Evolutionary conservation across 1,140 invertebrate species (phyloP).

Genomic region (Lepidurus apus): DNA sequence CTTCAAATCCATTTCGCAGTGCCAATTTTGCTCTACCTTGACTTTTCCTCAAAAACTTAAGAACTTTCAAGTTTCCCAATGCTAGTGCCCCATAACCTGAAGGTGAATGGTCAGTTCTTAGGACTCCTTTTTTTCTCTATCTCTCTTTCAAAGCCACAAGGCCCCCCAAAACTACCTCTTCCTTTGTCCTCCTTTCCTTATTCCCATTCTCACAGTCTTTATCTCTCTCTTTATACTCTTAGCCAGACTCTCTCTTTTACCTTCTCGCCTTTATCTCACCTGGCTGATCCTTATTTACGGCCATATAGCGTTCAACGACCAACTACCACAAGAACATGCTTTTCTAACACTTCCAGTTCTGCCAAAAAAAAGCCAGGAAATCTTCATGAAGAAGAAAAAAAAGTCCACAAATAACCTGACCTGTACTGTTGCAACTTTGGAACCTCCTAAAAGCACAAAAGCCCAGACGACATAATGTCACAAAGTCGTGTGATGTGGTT

Average conservation of each 20-base stretch:
- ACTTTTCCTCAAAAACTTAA: no score
- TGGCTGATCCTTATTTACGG: neutral
- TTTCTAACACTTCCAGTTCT: neutral
- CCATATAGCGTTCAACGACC: neutral
- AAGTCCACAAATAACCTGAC: no score
- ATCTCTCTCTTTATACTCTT: neutral
- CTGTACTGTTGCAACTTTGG: no score
- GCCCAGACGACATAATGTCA: neutral
- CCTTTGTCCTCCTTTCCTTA: neutral
- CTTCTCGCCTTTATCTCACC: slow-evolving; percentile 15
- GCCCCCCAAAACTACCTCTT: neutral
- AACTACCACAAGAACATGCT: neutral
- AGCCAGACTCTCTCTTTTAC: neutral
- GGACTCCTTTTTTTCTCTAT: neutral
- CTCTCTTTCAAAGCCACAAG: neutral
- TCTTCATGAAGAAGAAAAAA: neutral
- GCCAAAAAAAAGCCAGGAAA: neutral
- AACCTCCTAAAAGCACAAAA: neutral
- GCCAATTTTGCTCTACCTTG: no score
- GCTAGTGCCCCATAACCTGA: neutral
- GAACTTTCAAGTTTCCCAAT: no score
- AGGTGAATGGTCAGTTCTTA: neutral
- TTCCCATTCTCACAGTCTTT: slow-evolving; percentile 14
- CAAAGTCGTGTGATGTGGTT: neutral
- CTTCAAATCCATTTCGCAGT: no score